A percentile compares a stretch with the other conserved stretches of the same genome.
phyloP scores from a whole-genome alignment of 1,140 invertebrate genomes.

The Pogonus chalceus region DNA sequence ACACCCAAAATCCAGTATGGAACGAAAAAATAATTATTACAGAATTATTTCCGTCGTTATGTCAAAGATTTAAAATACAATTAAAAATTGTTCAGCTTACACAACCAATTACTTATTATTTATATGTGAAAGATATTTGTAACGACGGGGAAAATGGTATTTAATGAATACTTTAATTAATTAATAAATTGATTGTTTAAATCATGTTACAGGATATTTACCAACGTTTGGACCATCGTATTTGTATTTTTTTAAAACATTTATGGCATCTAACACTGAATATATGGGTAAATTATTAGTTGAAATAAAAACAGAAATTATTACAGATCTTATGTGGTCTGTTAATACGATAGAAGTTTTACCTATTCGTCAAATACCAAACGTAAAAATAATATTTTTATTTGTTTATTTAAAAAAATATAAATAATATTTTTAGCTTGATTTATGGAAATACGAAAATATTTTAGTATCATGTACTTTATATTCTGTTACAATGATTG shows the following conservation, averaged over 20 bases:
- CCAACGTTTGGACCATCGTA: constrained; percentile 66
- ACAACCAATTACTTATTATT: constrained; percentile 29
- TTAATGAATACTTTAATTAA: constrained; percentile 22
- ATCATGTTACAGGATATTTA: constrained; percentile 43
- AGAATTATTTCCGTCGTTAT: constrained; percentile 40
- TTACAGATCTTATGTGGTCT: constrained; percentile 33
- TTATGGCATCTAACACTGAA: constrained; percentile 38
- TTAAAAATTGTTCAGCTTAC: constrained; percentile 26
- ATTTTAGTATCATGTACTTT: constrained; percentile 28
- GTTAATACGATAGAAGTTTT: constrained; percentile 31
- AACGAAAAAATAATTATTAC: constrained; percentile 38
- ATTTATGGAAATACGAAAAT: constrained; percentile 25
- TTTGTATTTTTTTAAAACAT: constrained; percentile 58
- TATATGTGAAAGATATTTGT: constrained; percentile 35
- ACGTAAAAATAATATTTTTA: constrained; percentile 14
- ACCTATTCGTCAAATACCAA: constrained; percentile 10
- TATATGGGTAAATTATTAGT: constrained; percentile 48
- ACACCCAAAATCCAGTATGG: constrained; percentile 33
- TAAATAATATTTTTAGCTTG: constrained; percentile 17
- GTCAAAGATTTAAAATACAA: constrained; percentile 37
- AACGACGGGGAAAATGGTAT: constrained; percentile 27
- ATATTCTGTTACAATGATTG: constrained; percentile 23
- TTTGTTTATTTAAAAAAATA: constrained; percentile 17
- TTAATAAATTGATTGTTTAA: background rate
- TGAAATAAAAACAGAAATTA: constrained; percentile 42